phyloP scores from a whole-genome alignment of 2,797 vertebrate species.

The Enteromius mattozi region DNA sequence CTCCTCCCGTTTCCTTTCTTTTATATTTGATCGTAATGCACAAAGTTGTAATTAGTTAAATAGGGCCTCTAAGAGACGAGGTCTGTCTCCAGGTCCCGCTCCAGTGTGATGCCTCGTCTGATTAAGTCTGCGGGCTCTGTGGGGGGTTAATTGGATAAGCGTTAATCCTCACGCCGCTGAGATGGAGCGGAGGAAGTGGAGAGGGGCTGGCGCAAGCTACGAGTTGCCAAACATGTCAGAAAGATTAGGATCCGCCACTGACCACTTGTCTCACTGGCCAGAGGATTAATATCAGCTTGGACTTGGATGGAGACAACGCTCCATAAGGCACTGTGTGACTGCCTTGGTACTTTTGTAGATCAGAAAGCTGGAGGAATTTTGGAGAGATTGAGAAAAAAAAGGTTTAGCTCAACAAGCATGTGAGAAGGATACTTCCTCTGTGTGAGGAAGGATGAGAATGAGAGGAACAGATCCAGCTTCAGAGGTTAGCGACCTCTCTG shows the following conservation, averaged over 20 bases:
- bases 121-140: conserved; percentile 80
- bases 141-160: conserved; percentile 92
- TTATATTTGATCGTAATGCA: conserved; percentile 75
- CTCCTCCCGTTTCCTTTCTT: conserved; percentile 68
- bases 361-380: neutral
- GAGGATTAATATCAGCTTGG: conserved; percentile 53
- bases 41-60: conserved; percentile 86
- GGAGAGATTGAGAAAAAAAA: neutral
- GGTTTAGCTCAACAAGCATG: neutral
- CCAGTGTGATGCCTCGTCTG: conserved; percentile 74
- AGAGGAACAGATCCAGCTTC: neutral
- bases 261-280: conserved; percentile 67
- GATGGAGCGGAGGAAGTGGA: conserved; percentile 81
- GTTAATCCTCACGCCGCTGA: conserved; percentile 88
- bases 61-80: conserved; percentile 71
- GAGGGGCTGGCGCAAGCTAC: conserved; percentile 70
- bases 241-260: conserved; percentile 72
- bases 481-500: conserved; percentile 33
- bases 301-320: neutral
- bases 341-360: neutral
- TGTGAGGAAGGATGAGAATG: conserved; percentile 11
- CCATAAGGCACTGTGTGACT: conserved; percentile 53
- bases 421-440: conserved; percentile 1
- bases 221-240: conserved; percentile 85
- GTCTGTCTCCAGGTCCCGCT: conserved; percentile 74